A percentile compares a stretch with the other conserved stretches of the same genome.
phyloP scores from a whole-genome alignment of 2,797 vertebrate species.

The Anabacerthia variegaticeps region DNA sequence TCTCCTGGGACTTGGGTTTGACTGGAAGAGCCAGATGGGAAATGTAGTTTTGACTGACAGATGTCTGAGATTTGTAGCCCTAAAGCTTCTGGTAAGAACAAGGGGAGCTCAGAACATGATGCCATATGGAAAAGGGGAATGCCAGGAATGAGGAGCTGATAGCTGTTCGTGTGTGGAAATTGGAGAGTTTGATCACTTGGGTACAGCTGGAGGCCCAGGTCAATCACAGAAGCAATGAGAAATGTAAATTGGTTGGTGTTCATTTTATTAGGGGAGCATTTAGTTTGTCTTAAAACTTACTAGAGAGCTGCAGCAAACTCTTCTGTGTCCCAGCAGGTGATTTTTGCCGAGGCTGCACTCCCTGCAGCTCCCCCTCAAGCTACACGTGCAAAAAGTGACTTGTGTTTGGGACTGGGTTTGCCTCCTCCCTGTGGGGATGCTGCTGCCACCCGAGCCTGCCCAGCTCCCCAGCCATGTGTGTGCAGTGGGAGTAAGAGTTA shows the following conservation, averaged over 20 bases:
- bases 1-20: background rate
- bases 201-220: background rate
- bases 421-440: background rate
- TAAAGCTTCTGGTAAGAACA: background rate
- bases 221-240: background rate
- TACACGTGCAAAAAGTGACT: background rate
- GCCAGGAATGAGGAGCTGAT: background rate
- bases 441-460: background rate
- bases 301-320: background rate
- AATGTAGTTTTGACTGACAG: background rate
- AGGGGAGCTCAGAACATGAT: background rate
- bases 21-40: constrained; percentile 8
- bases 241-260: background rate
- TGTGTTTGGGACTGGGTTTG: background rate
- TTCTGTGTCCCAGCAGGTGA: background rate
- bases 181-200: background rate
- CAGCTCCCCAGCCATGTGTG: background rate
- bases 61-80: background rate
- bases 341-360: background rate
- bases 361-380: background rate
- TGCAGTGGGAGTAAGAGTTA: background rate
- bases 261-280: background rate
- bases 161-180: background rate
- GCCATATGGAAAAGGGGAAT: background rate
- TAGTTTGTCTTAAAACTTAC: background rate